Conservation (phyloP, 2,888 invertebrate genomes). For the Amphipyra berbera region DNA sequence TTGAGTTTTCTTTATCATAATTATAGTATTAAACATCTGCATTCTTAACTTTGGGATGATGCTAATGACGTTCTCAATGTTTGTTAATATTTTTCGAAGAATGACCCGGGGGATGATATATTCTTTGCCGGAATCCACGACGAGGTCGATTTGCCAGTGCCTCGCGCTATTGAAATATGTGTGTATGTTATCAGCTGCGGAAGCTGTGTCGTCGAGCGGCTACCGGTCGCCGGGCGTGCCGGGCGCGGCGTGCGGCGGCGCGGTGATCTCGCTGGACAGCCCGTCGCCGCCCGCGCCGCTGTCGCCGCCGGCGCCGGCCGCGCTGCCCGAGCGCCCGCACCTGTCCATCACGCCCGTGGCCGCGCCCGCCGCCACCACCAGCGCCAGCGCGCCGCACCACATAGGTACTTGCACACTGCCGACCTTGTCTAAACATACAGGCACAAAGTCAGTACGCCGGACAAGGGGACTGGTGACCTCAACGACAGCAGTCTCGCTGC, state of each 20-base stretch:
- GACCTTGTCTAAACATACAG: too few relatives aligned
- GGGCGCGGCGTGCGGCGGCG: constrained; percentile 67
- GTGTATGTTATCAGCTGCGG: constrained; percentile 61
- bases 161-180: background rate
- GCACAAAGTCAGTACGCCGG: too few relatives aligned
- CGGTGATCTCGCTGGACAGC: constrained; percentile 91
- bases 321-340: constrained; percentile 65
- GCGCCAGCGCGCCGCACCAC: constrained; percentile 24
- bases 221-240: constrained; percentile 89
- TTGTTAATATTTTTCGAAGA: too few relatives aligned
- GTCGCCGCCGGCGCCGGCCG: constrained; percentile 56
- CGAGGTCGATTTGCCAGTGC: too few relatives aligned
- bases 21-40: too few relatives aligned
- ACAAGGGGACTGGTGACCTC: too few relatives aligned
- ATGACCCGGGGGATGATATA: too few relatives aligned
- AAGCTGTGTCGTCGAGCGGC: constrained; percentile 90
- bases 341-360: constrained; percentile 71
- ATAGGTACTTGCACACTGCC: constrained; percentile 24
- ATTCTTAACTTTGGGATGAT: too few relatives aligned
- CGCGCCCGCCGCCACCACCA: constrained; percentile 51
- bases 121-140: too few relatives aligned
- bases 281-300: constrained; percentile 89
- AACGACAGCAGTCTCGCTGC: too few relatives aligned
- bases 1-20: too few relatives aligned
- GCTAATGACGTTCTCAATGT: too few relatives aligned